Conservation (phyloP, 1,140 invertebrate genomes). For the Armadillidium nasatum region DNA sequence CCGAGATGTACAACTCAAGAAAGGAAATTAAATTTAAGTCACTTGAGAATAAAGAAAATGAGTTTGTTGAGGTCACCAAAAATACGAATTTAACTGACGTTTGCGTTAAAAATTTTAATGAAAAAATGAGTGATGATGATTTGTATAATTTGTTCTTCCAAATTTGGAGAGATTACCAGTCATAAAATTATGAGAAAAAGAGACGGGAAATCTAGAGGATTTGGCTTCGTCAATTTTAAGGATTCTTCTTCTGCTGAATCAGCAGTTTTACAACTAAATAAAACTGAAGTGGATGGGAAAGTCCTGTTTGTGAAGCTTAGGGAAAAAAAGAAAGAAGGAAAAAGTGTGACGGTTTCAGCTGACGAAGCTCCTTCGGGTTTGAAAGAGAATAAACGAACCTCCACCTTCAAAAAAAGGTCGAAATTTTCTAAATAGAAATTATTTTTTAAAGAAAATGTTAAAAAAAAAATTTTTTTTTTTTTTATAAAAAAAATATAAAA, state of each 20-base stretch:
- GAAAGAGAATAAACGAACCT: too few relatives aligned
- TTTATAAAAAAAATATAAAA: too few relatives aligned
- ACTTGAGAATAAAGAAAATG: too few relatives aligned
- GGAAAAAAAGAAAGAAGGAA: slow-evolving; percentile 98
- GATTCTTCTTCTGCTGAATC: slow-evolving; percentile 91
- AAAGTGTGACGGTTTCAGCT: too few relatives aligned
- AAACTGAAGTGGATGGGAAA: slow-evolving; percentile 56
- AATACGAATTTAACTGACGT: slow-evolving; percentile 98
- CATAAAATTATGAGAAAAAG: slow-evolving; percentile 64
- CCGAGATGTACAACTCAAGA: too few relatives aligned
- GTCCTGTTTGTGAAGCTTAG: slow-evolving; percentile 88
- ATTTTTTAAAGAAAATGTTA: too few relatives aligned
- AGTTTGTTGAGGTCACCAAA: too few relatives aligned
- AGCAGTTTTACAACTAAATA: slow-evolving; percentile 87
- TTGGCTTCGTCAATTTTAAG: slow-evolving; percentile 98
- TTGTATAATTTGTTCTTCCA: slow-evolving; percentile 89
- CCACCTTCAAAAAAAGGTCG: too few relatives aligned
- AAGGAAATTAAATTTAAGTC: too few relatives aligned
- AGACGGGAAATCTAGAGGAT: slow-evolving; percentile 63
- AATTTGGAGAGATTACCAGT: slow-evolving; percentile 88
- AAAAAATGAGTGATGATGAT: slow-evolving; percentile 89
- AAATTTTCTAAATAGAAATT: too few relatives aligned
- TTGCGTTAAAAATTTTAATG: slow-evolving; percentile 97
- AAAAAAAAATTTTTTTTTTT: too few relatives aligned
- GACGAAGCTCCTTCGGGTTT: too few relatives aligned